Percentiles rank a stretch among this genome's conserved stretches.
Evolutionary conservation across 2,113 vertebrate genomes (phyloP).

Genomic region (Corythoichthys haematopterus): DNA sequence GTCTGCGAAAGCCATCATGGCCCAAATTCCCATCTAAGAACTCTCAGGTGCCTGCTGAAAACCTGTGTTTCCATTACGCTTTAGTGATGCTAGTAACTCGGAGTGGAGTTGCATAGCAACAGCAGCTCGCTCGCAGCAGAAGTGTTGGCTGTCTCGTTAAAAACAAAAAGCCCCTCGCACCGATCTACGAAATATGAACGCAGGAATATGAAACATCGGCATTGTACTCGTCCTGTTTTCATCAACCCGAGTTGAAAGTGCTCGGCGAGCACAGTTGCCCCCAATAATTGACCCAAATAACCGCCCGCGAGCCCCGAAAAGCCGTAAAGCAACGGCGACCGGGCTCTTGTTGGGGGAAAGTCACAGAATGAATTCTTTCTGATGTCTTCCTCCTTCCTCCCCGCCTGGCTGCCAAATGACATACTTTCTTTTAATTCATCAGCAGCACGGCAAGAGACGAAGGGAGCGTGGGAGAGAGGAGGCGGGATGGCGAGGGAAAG

Average conservation of each 20-base stretch:
- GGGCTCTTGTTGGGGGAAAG: conserved; percentile 29
- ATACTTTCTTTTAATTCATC: conserved; percentile 66
- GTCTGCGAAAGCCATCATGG: neutral
- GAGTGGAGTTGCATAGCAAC: conserved; percentile 47
- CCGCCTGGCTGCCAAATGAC: conserved; percentile 59
- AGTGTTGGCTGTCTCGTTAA: conserved; percentile 17
- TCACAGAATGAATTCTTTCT: conserved; percentile 64
- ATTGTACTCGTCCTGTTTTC: neutral
- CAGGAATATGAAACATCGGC: conserved; percentile 1
- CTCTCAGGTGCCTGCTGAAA: conserved; percentile 1
- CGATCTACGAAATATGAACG: neutral
- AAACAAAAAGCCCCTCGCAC: conserved; percentile 1
- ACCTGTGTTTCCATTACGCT: neutral
- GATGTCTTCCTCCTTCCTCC: conserved; percentile 51
- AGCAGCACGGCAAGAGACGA: conserved; percentile 38
- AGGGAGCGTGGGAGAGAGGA: conserved; percentile 50
- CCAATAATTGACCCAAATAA: conserved; percentile 36
- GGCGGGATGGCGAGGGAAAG: conserved; percentile 49
- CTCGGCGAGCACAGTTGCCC: conserved; percentile 11
- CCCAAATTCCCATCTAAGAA: neutral
- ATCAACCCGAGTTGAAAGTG: neutral
- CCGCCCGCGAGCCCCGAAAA: neutral
- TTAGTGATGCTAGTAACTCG: neutral
- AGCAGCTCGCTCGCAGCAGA: conserved; percentile 19
- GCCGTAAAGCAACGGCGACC: conserved; percentile 14